A percentile compares a stretch with the other conserved stretches of the same genome.
These are phyloP conservation scores for Proterorhinus semilunaris DNA, from an alignment of 2,113 vertebrate species.

Conservation along the genomic window DNA sequence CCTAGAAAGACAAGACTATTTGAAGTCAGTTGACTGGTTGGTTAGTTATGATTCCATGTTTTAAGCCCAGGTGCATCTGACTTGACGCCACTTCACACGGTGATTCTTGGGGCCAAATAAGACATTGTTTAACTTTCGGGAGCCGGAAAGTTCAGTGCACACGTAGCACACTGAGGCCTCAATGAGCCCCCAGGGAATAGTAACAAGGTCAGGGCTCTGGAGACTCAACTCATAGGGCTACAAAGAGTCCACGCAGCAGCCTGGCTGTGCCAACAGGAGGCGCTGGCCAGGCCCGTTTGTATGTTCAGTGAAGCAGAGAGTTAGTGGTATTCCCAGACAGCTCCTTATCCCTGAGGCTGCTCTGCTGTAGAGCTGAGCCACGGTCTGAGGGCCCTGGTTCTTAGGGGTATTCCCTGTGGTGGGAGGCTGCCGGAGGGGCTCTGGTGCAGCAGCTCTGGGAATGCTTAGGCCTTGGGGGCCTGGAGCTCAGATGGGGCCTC, in stretches of 20 bases:
- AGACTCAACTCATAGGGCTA: conserved; percentile 55
- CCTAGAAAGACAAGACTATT: neutral
- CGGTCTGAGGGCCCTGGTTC: conserved; percentile 69
- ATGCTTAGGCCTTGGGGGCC: conserved; percentile 68
- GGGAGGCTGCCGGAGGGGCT: conserved; percentile 67
- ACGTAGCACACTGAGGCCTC: conserved; percentile 55
- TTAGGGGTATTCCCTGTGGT: conserved; percentile 72
- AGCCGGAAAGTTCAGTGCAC: conserved; percentile 65
- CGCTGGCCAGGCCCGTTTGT: conserved; percentile 52
- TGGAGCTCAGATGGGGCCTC: conserved; percentile 77
- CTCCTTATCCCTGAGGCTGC: conserved; percentile 53
- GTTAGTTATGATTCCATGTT: neutral
- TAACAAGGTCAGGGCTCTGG: conserved; percentile 70
- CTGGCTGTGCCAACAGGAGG: conserved; percentile 63
- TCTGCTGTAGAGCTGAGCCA: conserved; percentile 66
- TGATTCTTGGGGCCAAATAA: conserved; percentile 51
- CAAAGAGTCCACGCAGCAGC: conserved; percentile 50
- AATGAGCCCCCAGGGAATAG: conserved; percentile 53
- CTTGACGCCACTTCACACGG: conserved; percentile 32
- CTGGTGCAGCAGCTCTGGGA: conserved; percentile 69
- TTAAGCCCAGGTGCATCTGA: conserved; percentile 49
- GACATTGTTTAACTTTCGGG: conserved; percentile 55
- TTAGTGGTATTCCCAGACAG: conserved; percentile 72
- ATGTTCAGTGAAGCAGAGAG: conserved; percentile 62
- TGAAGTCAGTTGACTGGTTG: neutral